Base-by-base conservation (phyloP, 2,113 vertebrate genomes). In the Corynorhinus townsendii region DNA sequence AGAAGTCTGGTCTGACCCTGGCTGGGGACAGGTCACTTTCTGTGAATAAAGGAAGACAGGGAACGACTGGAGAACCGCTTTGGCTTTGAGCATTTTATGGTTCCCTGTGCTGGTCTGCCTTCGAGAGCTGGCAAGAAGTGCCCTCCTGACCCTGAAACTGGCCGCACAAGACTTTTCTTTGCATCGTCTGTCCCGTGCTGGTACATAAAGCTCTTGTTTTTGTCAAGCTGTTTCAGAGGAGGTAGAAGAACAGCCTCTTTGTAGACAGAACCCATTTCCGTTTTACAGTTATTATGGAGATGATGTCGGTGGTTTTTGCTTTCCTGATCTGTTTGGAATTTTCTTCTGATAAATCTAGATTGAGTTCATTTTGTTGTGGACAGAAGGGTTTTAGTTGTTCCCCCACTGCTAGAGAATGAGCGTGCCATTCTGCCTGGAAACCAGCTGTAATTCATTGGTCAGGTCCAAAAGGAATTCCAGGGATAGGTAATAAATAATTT, bases 401-500 rank as follows among this genome's bases (percentile, higher is more conserved):
- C 75, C 79, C 68, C 16, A 59, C 45, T 80, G 84, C 66, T 47
- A 83, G 81, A 40, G 26, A 49, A 47, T 85, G 77, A 92, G 64
- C 38, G 45, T 80, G 68, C 68, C 90, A 28, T 5, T 54, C 47
- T 76, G 73, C 82, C 76, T 92, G 20, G 83, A 91, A 26, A 8
- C 64, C 68, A 95, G 93, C 90, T 96, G 84, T 12, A 87, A 79
- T 62, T 90, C 77, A 82, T 0, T 38, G 95, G 82, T 91, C 85
- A 73, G 45, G 71, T 96, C 82, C 95, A 72, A 47, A 85, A 86
- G 79, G 82, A 91, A 90, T 89, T 80, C 82, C 45, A 81, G 85
- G 75, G 93, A 71, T 62, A 76, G 83, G 86, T 7, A 87, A 82
- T 33, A 84, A 91, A 77, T 85, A 80, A 83, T 76, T 24, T 35